Conservation (phyloP, 1,140 invertebrate species). For the Aphis gossypii region DNA sequence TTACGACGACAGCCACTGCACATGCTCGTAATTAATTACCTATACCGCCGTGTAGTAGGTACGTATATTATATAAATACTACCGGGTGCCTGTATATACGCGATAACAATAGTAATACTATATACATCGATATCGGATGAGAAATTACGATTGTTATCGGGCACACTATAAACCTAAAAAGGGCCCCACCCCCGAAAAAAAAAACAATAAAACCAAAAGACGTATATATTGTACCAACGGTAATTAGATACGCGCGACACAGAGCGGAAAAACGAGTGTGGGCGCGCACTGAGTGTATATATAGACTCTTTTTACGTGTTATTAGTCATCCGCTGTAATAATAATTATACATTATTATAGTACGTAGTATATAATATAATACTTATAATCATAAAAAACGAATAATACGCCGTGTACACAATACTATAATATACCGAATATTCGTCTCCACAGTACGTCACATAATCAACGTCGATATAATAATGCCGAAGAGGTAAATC, state of each 20-base stretch:
- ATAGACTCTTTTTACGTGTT: background rate
- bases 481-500: too few species aligned
- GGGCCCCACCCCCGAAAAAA: background rate
- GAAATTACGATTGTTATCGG: constrained; percentile 35
- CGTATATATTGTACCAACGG: background rate
- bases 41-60: background rate
- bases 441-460: too few species aligned
- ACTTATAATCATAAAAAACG: too few species aligned
- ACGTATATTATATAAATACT: background rate
- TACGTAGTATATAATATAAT: background rate
- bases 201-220: constrained; percentile 19
- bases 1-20: background rate
- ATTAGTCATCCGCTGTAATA: constrained; percentile 13
- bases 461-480: too few species aligned
- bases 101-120: constrained; percentile 6
- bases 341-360: background rate
- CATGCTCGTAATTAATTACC: background rate
- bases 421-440: too few species aligned
- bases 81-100: background rate
- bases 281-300: background rate
- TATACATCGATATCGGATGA: background rate
- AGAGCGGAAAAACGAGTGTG: constrained; percentile 25
- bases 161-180: background rate
- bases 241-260: constrained; percentile 26
- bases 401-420: too few species aligned